A percentile compares a stretch with the other conserved stretches of the same genome.
These are phyloP conservation scores for Trematomus loennbergii DNA, from an alignment of 2,113 vertebrate genomes.

Conservation along the genomic window DNA sequence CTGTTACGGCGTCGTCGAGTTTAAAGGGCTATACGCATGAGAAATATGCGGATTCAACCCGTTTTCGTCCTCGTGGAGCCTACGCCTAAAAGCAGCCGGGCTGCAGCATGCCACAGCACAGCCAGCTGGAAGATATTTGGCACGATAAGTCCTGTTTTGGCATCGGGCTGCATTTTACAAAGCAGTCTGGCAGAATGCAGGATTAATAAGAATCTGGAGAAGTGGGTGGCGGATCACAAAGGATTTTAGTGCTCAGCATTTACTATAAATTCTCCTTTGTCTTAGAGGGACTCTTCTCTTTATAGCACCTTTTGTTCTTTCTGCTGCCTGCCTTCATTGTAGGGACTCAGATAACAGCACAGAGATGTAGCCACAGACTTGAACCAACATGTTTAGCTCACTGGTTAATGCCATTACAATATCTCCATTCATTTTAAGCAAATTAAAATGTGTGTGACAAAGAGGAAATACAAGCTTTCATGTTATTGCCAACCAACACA, in stretches of 20 bases:
- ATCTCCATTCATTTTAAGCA: not conserved
- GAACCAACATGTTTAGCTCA: slow-evolving; percentile 26
- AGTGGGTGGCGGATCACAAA: slow-evolving; percentile 51
- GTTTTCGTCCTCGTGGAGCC: no score
- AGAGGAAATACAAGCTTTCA: not conserved
- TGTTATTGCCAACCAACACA: not conserved
- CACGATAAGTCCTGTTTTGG: slow-evolving; percentile 36
- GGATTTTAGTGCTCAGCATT: slow-evolving; percentile 56
- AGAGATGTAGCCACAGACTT: slow-evolving; percentile 14
- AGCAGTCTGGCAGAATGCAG: slow-evolving; percentile 50
- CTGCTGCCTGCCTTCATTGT: slow-evolving; percentile 33
- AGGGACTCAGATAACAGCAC: slow-evolving; percentile 15
- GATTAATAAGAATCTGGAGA: slow-evolving; percentile 59
- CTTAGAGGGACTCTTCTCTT: slow-evolving; percentile 47
- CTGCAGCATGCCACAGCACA: slow-evolving; percentile 4
- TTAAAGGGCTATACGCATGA: no score
- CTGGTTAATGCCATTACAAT: slow-evolving; percentile 16
- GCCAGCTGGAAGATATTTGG: slow-evolving; percentile 27
- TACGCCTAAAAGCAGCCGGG: not conserved
- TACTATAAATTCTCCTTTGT: slow-evolving; percentile 59
- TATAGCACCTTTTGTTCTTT: slow-evolving; percentile 28
- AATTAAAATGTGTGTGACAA: not conserved
- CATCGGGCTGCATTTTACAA: slow-evolving; percentile 30
- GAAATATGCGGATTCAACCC: no score
- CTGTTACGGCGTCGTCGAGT: no score